Conservation (phyloP, 1,140 invertebrate genomes). For the Drosophila trapezifrons region DNA sequence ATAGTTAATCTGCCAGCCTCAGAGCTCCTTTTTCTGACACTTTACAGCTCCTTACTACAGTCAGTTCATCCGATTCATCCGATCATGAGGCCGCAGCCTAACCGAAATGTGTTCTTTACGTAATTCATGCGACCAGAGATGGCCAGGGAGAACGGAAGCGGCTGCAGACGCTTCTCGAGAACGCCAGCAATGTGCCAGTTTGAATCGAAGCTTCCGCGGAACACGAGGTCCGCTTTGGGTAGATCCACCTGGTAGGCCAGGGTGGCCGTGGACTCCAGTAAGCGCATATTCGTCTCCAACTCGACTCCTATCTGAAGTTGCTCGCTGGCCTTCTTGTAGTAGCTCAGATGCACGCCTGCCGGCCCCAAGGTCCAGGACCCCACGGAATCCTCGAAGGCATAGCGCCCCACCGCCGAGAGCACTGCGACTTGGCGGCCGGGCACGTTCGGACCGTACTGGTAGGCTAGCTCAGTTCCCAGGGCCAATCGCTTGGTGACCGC, state of each 20-base stretch:
- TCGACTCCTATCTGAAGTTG: slow-evolving; percentile 94
- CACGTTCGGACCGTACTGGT: slow-evolving; percentile 93
- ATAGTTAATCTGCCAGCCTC: not conserved
- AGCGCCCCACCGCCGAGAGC: slow-evolving; percentile 91
- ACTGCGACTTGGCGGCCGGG: slow-evolving; percentile 94
- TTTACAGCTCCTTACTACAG: not conserved
- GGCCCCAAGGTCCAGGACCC: slow-evolving; percentile 91
- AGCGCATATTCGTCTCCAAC: slow-evolving; percentile 92
- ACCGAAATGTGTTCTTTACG: slow-evolving; percentile 92
- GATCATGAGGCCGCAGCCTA: slow-evolving; percentile 94
- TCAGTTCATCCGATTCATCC: slow-evolving; percentile 86
- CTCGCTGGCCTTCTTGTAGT: slow-evolving; percentile 97
- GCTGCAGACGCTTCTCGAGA: slow-evolving; percentile 96
- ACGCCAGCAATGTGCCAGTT: slow-evolving; percentile 98
- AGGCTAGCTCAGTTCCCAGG: slow-evolving; percentile 95
- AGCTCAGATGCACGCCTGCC: slow-evolving; percentile 93
- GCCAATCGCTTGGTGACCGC: slow-evolving; percentile 90
- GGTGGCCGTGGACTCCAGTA: slow-evolving; percentile 95
- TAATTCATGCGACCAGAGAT: slow-evolving; percentile 97
- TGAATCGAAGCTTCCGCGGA: slow-evolving; percentile 96
- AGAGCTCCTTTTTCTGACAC: not conserved
- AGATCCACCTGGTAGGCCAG: slow-evolving; percentile 99
- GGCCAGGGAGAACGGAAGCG: slow-evolving; percentile 96
- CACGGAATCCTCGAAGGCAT: slow-evolving; percentile 86
- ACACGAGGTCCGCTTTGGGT: slow-evolving; percentile 97